Conservation (phyloP, 2,797 vertebrate species). For the Carcharodon carcharias region DNA sequence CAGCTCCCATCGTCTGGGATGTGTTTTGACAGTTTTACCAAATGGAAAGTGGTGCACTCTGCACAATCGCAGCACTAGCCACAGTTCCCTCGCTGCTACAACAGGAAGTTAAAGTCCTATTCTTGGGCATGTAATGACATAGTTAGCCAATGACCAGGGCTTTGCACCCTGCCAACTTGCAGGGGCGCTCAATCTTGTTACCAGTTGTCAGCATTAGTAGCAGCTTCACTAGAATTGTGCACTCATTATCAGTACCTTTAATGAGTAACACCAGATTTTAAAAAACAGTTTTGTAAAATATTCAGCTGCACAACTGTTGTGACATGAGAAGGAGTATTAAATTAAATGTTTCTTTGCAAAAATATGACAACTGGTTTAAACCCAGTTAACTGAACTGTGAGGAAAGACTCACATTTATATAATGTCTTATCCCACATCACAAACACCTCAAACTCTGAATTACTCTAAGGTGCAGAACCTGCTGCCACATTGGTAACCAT, state of each 20-base stretch:
- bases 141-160: not conserved
- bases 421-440: not conserved
- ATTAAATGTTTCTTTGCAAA: slow-evolving; percentile 6
- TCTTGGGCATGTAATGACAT: not conserved
- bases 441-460: not conserved
- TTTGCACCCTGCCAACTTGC: not conserved
- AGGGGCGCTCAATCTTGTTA: not conserved
- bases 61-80: not conserved
- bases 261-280: not conserved
- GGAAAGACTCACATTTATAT: not conserved
- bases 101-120: not conserved
- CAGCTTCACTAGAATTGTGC: not conserved
- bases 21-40: not conserved
- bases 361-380: slow-evolving; percentile 4
- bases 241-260: not conserved
- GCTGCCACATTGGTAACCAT: not conserved
- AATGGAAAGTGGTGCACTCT: not conserved
- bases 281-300: not conserved
- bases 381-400: not conserved
- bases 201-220: not conserved
- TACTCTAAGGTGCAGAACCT: not conserved
- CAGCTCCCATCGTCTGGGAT: not conserved
- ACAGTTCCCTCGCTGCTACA: not conserved
- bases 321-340: not conserved
- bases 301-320: slow-evolving; percentile 12